phyloP scores from a whole-genome alignment of 2,113 vertebrate species.

The Turdus rufiventris region DNA sequence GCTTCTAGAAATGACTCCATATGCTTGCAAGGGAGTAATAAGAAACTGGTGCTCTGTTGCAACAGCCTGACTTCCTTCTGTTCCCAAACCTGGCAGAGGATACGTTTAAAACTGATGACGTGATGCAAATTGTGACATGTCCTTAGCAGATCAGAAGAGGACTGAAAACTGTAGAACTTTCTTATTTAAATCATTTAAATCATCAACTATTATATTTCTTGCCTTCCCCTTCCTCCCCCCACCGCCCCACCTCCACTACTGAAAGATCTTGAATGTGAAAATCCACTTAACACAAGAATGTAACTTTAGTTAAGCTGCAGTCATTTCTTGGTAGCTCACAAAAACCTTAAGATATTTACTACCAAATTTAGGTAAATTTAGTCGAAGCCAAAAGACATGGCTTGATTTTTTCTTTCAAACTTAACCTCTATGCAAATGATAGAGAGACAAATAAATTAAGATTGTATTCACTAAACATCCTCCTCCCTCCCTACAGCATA shows the following conservation, averaged over 20 bases:
- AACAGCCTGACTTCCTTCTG: not conserved
- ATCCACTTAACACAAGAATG: not conserved
- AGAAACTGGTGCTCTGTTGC: not conserved
- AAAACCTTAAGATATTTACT: not conserved
- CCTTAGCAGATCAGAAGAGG: not conserved
- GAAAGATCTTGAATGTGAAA: not conserved
- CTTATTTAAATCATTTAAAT: not conserved
- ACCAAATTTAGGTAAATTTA: not conserved
- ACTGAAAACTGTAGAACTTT: not conserved
- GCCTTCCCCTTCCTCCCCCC: fast-evolving
- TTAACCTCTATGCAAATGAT: not conserved
- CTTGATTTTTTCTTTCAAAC: not conserved
- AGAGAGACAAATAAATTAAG: not conserved
- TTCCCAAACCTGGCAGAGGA: not conserved
- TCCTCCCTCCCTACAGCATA: not conserved
- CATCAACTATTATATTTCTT: not conserved
- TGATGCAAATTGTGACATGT: not conserved
- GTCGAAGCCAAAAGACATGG: not conserved
- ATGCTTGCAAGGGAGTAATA: not conserved
- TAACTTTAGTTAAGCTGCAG: not conserved
- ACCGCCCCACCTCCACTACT: fast-evolving
- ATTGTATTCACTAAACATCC: not conserved
- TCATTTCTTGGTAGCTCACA: not conserved
- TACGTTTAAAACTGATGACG: not conserved
- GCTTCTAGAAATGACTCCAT: not conserved